phyloP scores from a whole-genome alignment of 2,113 vertebrate genomes.

The Paramormyrops kingsleyae region DNA sequence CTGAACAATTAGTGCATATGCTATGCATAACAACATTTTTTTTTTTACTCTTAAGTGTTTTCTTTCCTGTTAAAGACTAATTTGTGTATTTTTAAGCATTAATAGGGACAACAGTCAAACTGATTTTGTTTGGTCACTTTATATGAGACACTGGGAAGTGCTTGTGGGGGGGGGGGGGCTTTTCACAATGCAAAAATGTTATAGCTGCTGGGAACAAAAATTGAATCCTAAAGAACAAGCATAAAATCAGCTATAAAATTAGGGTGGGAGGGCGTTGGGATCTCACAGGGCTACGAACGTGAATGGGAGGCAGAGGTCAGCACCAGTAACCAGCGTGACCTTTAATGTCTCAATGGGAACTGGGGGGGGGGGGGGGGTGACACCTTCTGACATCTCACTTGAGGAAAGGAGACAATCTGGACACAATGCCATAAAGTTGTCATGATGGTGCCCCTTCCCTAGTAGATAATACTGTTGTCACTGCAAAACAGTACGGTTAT shows the following conservation, averaged over 20 bases:
- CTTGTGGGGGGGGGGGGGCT: neutral
- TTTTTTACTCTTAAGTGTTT: neutral
- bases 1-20: neutral
- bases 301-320: neutral
- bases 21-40: neutral
- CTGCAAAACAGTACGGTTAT: neutral
- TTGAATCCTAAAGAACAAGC: slow-evolving; percentile 8
- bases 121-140: neutral
- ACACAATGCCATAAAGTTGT: neutral
- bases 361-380: neutral
- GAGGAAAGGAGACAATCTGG: slow-evolving; percentile 40
- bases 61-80: neutral
- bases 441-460: neutral
- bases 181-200: neutral
- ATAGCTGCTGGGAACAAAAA: neutral
- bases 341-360: slow-evolving; percentile 53
- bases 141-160: neutral
- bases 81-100: neutral
- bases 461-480: neutral
- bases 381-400: slow-evolving; percentile 62
- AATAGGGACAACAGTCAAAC: neutral
- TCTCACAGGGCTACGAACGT: neutral
- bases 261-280: neutral
- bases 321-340: slow-evolving; percentile 61
- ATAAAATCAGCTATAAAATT: slow-evolving; percentile 48